phyloP scores from a whole-genome alignment of 1,140 invertebrate genomes.

The Scylla paramamosain region DNA sequence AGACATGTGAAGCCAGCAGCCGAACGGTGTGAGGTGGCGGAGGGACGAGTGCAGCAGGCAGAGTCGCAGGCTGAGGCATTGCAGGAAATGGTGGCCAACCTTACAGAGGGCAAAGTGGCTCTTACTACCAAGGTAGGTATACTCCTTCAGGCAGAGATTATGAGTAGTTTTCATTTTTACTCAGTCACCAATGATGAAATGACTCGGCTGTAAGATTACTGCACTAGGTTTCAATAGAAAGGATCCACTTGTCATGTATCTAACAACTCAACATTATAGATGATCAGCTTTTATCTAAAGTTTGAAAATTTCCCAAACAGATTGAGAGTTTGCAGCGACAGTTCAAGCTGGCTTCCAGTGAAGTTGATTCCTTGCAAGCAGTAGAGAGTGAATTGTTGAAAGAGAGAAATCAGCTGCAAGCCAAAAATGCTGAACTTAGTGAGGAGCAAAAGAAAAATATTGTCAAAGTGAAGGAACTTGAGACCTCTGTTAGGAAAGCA shows the following conservation, averaged over 20 bases:
- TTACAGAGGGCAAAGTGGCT: slow-evolving; percentile 74
- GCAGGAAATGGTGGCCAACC: slow-evolving; percentile 73
- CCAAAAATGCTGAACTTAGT: neutral
- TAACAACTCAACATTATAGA: neutral
- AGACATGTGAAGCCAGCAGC: slow-evolving; percentile 41
- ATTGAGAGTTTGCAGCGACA: slow-evolving; percentile 67
- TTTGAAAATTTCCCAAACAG: slow-evolving; percentile 17
- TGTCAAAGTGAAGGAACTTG: slow-evolving; percentile 41
- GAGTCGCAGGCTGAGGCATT: slow-evolving; percentile 57
- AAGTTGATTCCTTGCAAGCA: slow-evolving; percentile 60
- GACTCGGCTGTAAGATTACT: neutral
- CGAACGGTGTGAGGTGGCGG: neutral
- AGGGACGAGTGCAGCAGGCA: neutral
- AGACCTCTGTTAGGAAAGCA: neutral
- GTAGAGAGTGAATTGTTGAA: slow-evolving; percentile 28
- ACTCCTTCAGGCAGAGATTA: no score
- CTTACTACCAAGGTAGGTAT: slow-evolving; percentile 69
- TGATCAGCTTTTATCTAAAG: neutral
- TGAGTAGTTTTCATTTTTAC: neutral
- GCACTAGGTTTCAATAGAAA: neutral
- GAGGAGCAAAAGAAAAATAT: slow-evolving; percentile 37
- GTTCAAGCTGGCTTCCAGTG: slow-evolving; percentile 65
- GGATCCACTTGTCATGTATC: neutral
- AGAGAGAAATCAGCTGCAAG: slow-evolving; percentile 42
- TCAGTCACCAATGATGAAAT: neutral